Base-by-base conservation (phyloP, 2,888 invertebrate species). In the Euplagia quadripunctaria region DNA sequence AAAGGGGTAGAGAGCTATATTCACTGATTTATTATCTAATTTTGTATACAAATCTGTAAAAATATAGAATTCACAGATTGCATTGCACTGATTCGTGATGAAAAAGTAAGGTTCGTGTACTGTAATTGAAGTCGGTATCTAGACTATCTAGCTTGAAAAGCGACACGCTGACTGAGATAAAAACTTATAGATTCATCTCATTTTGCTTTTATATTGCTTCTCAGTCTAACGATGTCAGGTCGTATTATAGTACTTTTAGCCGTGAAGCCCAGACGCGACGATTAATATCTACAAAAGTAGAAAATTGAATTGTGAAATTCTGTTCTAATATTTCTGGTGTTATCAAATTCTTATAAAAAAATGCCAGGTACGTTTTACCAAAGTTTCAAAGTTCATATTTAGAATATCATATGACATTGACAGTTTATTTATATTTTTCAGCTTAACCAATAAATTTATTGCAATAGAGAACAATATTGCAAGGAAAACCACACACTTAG, bases 401-500 rank as follows among this genome's bases (percentile, higher is more conserved):
- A 61, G 20, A 61, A 61, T 14, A 61, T 31, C 31, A 61, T 20
- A 61, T 31, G 31, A 31, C 61, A 14, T 61, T 61, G 31, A 61
- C 61, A 61, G 31, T 51, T 31, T 16, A 42, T 31, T 31, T 31
- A 31, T 31, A 31, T 52, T 51, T 66, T 68, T 67, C 52, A 51
- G 46, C 1, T 68, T 68, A 55, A 52, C 41, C 41, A 17, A 67
- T 67, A 0, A 52, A 31, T 17, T 9, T 63, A 41, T 70, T 64
- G 49, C 20, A 41, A 46, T 43, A 64, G 9, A 64, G 46, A 68
- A 58, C 16, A 68, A 51, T 20, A 61, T 41, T 58, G 68, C 58
- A 73, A 64, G 68, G 69, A 69, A 72, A 72, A 68, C 72, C 72
- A 64, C 46, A 72, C 64, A 46, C 42, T 73, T 51, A 58, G 46